Evolutionary conservation across 2,113 vertebrate genomes (phyloP).

Genomic region (Antechinus flavipes): DNA sequence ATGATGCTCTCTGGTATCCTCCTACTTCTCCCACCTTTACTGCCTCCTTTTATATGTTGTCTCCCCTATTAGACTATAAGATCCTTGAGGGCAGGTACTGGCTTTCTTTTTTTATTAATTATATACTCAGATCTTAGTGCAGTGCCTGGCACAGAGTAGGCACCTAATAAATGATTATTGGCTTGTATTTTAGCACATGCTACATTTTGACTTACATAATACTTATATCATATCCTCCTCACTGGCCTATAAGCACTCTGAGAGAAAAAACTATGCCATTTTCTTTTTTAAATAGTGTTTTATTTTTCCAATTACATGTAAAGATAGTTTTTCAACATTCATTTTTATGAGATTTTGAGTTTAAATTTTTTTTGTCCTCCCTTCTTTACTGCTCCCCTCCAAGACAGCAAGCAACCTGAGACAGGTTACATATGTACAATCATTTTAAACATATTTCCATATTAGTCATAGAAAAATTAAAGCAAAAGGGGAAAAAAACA

Average conservation of each 20-base stretch:
- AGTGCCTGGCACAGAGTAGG: neutral
- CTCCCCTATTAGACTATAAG: neutral
- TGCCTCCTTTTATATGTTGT: neutral
- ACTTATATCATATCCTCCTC: neutral
- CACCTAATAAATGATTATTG: neutral
- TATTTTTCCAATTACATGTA: no score
- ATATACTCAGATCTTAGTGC: neutral
- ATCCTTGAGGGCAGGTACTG: neutral
- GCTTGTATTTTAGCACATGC: neutral
- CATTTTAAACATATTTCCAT: no score
- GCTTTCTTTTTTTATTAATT: neutral
- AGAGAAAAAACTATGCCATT: neutral
- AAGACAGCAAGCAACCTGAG: no score
- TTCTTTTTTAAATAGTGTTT: neutral
- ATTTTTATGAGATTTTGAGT: no score
- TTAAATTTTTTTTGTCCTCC: no score
- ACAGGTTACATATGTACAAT: no score
- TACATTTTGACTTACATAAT: neutral
- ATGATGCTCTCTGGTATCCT: neutral
- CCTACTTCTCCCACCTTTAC: neutral
- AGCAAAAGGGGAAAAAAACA: no score
- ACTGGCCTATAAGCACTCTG: neutral
- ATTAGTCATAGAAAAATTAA: no score
- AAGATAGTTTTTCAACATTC: no score
- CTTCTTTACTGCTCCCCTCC: no score